Base-by-base conservation (phyloP, 2,113 vertebrate genomes). In the Nerophis ophidion region DNA sequence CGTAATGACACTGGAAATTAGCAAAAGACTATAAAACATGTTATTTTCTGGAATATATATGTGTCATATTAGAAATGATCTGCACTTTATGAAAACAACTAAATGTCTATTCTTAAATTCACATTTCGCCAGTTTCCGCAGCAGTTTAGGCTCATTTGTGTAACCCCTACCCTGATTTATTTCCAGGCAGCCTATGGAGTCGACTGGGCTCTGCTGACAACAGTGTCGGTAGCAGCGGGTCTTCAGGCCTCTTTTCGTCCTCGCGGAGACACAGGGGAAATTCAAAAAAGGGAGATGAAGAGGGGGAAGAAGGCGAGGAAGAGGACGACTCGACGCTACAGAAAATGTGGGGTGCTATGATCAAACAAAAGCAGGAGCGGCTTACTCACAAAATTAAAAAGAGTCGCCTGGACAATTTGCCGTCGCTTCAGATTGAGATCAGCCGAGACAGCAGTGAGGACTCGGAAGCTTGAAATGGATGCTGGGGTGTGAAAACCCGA, bases 401-500 rank as follows among this genome's bases (percentile, higher is more conserved):
- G 87, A 96, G 95, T 75, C 92, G 95, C 0, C 86, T 99, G 81
- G 97, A 97, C 89, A 91, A 94, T 86, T 90, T 98, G 69, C 96
- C 97, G 0, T 98, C 95, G 0, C 90, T 99, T 71, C 97, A 99
- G 81, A 99, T 98, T 7, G 96, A 99, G 88, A 98, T 98, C 87
- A 98, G 97, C 89, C 89, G 93, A 34, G 95, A 99, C 80, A 97
- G 95, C 91, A 98, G 92, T 75, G 94, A 95, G 12, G 95, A 98
- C 68, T 94, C 94, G 0, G 95, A 97, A 66, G 93, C 93, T 51
- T 99, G 92, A 98, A 4, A 4, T 1, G 0, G 46, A 50, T 34
- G 1, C 4, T 26, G 26, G 7, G 26, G 7, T 49, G 44, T 19
- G 7, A 26, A 26, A 26, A 26, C 26, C 26, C 26, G 26, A 26